phyloP scores from a whole-genome alignment of 2,113 vertebrate species.

The Heterotilapia buettikoferi region DNA sequence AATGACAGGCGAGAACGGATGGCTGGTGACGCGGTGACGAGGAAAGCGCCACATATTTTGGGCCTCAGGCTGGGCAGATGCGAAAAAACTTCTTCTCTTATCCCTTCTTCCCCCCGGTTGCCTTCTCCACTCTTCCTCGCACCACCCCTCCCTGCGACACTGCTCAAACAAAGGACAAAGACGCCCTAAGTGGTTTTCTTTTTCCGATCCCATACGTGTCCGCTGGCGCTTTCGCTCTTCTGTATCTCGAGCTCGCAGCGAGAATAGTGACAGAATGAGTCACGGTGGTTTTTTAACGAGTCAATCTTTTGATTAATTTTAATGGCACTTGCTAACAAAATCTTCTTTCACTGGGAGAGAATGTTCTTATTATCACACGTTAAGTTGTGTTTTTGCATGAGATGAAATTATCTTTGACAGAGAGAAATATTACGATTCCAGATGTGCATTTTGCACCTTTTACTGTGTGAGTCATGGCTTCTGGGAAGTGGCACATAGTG shows the following conservation, averaged over 20 bases:
- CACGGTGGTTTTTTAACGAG: conserved; percentile 42
- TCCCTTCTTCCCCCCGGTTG: not conserved
- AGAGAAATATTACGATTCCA: not conserved
- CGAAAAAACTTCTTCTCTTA: conserved; percentile 31
- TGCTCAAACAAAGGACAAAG: conserved; percentile 66
- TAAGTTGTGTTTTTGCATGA: not conserved
- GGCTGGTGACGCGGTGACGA: conserved; percentile 36
- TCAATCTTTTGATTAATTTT: conserved; percentile 64
- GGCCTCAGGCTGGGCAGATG: conserved; percentile 59
- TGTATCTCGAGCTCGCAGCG: conserved; percentile 35
- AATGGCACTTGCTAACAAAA: conserved; percentile 54
- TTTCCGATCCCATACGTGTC: conserved; percentile 29
- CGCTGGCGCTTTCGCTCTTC: conserved; percentile 38
- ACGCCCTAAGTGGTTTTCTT: conserved; percentile 52
- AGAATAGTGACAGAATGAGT: conserved; percentile 36
- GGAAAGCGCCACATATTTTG: conserved; percentile 41
- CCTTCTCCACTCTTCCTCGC: not conserved
- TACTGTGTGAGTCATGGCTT: not conserved
- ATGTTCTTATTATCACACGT: not conserved
- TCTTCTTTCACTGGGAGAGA: not conserved
- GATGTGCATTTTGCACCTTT: not conserved
- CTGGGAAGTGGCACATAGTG: not conserved
- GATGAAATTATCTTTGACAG: conserved; percentile 1
- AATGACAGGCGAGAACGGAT: conserved; percentile 50
- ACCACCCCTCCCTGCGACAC: not conserved